Evolutionary conservation across 2,888 invertebrate genomes (phyloP).

Genomic region (Poecilus cupreus): DNA sequence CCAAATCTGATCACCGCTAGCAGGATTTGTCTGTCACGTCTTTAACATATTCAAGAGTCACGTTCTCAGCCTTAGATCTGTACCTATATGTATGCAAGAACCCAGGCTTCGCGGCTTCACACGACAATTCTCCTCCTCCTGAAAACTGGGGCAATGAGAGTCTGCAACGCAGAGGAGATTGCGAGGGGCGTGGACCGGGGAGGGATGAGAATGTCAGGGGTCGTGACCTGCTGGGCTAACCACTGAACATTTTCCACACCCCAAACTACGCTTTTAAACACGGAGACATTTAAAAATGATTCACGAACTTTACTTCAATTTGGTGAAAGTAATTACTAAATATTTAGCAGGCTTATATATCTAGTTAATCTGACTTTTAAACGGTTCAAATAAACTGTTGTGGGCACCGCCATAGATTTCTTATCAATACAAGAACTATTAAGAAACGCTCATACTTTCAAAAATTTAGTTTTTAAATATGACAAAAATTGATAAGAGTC

Average conservation of each 20-base stretch:
- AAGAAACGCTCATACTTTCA: too few relatives aligned
- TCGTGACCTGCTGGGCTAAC: constrained; percentile 28
- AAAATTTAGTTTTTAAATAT: too few relatives aligned
- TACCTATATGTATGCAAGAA: constrained; percentile 5
- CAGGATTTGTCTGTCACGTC: neutral
- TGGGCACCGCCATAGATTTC: too few relatives aligned
- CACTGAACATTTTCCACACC: constrained; percentile 21
- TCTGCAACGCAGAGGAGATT: constrained; percentile 14
- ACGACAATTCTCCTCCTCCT: neutral
- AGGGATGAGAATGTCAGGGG: constrained; percentile 47
- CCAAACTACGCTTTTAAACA: neutral
- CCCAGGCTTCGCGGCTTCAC: neutral
- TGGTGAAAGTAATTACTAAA: too few relatives aligned
- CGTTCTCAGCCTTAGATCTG: neutral
- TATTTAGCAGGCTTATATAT: too few relatives aligned
- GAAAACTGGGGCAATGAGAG: constrained; percentile 49
- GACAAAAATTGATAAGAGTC: too few relatives aligned
- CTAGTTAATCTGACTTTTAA: too few relatives aligned
- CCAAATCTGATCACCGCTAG: neutral
- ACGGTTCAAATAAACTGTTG: too few relatives aligned
- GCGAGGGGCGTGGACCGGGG: constrained; percentile 14
- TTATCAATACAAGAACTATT: too few relatives aligned
- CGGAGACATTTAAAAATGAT: constrained; percentile 17
- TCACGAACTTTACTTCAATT: too few relatives aligned
- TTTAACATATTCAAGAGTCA: constrained; percentile 5